These are phyloP conservation scores for Hesperophylax magnus DNA, from an alignment of 1,140 invertebrate species.

Conservation along the genomic window DNA sequence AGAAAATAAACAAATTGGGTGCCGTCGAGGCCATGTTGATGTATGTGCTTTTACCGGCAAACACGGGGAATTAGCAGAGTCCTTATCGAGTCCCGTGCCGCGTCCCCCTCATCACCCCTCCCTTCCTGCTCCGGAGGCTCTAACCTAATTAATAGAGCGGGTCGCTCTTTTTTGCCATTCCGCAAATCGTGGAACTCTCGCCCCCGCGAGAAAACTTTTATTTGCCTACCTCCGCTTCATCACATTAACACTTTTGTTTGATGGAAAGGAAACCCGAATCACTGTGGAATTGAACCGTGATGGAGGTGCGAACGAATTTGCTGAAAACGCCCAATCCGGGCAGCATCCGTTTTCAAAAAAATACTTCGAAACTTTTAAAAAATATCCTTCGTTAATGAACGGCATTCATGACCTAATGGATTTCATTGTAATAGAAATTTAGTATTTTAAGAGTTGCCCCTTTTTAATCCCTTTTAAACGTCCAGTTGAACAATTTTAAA, in stretches of 20 bases:
- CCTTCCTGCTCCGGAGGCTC: slow-evolving; percentile 21
- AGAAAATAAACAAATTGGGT: slow-evolving; percentile 56
- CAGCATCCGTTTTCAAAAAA: slow-evolving; percentile 32
- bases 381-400: slow-evolving; percentile 22
- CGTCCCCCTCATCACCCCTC: not conserved
- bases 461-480: slow-evolving; percentile 31
- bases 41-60: slow-evolving; percentile 50
- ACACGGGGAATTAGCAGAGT: slow-evolving; percentile 53
- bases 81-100: slow-evolving; percentile 35
- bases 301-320: slow-evolving; percentile 16
- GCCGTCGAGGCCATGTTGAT: slow-evolving; percentile 42
- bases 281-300: slow-evolving; percentile 40
- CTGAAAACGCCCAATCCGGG: slow-evolving; percentile 13
- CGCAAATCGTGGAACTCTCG: slow-evolving; percentile 8
- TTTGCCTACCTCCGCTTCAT: slow-evolving; percentile 43
- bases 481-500: slow-evolving; percentile 29
- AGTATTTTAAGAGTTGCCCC: slow-evolving; percentile 37
- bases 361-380: slow-evolving; percentile 42
- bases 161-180: slow-evolving; percentile 40
- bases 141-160: slow-evolving; percentile 55
- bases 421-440: slow-evolving; percentile 52
- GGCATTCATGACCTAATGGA: slow-evolving; percentile 49
- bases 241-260: slow-evolving; percentile 50
- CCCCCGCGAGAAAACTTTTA: slow-evolving; percentile 40
- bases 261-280: slow-evolving; percentile 43